Evolutionary conservation across 2,113 vertebrate genomes (phyloP), one percentile per base, ranked within the genome.

Genomic region (Silurus meridionalis): DNA sequence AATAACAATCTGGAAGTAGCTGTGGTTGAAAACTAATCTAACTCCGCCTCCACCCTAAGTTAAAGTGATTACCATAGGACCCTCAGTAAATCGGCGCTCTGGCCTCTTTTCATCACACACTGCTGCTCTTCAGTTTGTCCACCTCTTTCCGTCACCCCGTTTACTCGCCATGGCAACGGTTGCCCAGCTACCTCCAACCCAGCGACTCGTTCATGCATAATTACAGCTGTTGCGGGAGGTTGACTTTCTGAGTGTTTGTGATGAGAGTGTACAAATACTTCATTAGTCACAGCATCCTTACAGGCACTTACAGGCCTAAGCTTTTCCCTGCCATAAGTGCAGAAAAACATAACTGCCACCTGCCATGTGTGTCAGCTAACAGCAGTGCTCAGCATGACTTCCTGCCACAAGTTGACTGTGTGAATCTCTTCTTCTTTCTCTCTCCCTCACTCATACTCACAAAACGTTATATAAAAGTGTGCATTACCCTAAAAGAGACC

Each of bases 161-260:
- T 86, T 71, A 28, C 85, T 72, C 85, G 52, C 85, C 80, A 86
- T 86, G 69, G 85, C 46, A 86, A 86, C 85, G 75, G 80, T 82
- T 63, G 37, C 85, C 72, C 48, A 37, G 85, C 67, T 82, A 82
- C 80, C 74, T 81, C 80, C 85, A 86, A 82, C 57, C 79, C 19
- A 19, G 64, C 10, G 10, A 28, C 48, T 86, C 80, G 8, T 58
- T 72, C 69, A 37, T 82, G 79, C 85, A 86, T 86, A 86, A 86
- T 86, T 82, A 82, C 85, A 86, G 71, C 53, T 82, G 85, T 86
- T 82, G 79, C 74, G 46, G 53, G 53, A 81, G 79, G 78, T 80
- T 74, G 85, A 72, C 64, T 81, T 86, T 86, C 64, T 86, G 85
- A 82, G 85, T 86, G 85, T 86, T 86, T 82, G 80, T 82, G 80